Evolutionary conservation across 2,113 vertebrate genomes (phyloP).

Genomic region (Tapirus terrestris): DNA sequence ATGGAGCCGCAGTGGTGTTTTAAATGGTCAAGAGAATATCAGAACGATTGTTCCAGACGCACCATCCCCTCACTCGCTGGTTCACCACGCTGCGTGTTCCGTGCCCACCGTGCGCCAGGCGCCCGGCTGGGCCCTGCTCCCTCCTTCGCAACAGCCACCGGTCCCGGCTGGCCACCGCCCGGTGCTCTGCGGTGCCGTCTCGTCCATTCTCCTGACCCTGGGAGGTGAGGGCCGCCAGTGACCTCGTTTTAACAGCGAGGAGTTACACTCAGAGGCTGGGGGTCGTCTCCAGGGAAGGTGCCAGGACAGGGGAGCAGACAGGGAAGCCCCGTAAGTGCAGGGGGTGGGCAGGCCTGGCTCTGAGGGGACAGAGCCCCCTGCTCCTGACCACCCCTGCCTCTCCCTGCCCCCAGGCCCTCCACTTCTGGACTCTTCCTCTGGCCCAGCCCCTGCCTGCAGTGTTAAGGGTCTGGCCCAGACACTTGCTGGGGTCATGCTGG

Average conservation of each 20-base stretch:
- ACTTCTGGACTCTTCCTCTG: background rate
- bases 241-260: background rate
- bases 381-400: background rate
- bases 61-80: rapidly evolving
- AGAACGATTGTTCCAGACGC: background rate
- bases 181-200: rapidly evolving
- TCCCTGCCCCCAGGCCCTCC: too few species aligned
- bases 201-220: background rate
- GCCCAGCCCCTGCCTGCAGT: background rate
- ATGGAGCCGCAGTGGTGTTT: too few species aligned
- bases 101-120: rapidly evolving
- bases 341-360: too few species aligned
- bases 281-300: background rate
- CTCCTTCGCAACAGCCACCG: background rate
- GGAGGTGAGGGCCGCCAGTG: background rate
- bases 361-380: background rate
- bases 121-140: background rate
- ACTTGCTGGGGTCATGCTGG: background rate
- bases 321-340: background rate
- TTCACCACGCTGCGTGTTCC: rapidly evolving
- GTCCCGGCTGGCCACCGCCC: too few species aligned
- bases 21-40: background rate
- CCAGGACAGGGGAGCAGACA: background rate
- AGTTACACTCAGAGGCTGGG: background rate
- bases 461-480: background rate